Percentiles rank a stretch among this genome's conserved stretches.
These are phyloP conservation scores for Monomorium pharaonis DNA, from an alignment of 1,140 invertebrate genomes.

Conservation along the genomic window DNA sequence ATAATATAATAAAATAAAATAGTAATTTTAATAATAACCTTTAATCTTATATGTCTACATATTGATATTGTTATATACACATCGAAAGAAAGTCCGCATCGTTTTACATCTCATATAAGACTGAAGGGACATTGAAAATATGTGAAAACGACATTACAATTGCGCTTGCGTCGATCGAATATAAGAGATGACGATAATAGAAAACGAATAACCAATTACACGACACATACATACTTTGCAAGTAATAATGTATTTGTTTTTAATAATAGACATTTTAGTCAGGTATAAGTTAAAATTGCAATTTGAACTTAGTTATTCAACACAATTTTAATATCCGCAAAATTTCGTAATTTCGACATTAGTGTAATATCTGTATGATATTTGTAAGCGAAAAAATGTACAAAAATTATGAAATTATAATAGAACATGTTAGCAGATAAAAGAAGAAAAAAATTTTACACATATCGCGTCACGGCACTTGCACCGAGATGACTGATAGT, in stretches of 20 bases:
- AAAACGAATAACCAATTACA: not conserved
- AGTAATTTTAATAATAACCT: no score
- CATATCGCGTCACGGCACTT: not conserved
- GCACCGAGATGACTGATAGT: not conserved
- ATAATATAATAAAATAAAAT: not conserved
- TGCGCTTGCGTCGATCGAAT: slow-evolving; percentile 44
- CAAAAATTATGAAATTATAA: not conserved
- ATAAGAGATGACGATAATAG: not conserved
- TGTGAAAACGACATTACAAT: not conserved
- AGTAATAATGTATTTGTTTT: not conserved
- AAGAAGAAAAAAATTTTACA: not conserved
- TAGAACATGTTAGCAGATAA: not conserved
- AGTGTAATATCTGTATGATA: not conserved
- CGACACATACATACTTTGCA: not conserved
- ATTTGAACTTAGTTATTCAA: not conserved
- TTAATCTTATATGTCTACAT: not conserved
- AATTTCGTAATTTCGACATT: not conserved
- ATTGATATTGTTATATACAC: not conserved
- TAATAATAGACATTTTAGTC: not conserved
- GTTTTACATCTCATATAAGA: not conserved
- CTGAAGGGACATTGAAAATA: not conserved
- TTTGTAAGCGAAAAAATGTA: not conserved
- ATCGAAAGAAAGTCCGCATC: not conserved
- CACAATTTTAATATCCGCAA: not conserved
- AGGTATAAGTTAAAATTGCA: not conserved